phyloP scores from a whole-genome alignment of 2,797 vertebrate species.

The Hydrocynus forskahlii region DNA sequence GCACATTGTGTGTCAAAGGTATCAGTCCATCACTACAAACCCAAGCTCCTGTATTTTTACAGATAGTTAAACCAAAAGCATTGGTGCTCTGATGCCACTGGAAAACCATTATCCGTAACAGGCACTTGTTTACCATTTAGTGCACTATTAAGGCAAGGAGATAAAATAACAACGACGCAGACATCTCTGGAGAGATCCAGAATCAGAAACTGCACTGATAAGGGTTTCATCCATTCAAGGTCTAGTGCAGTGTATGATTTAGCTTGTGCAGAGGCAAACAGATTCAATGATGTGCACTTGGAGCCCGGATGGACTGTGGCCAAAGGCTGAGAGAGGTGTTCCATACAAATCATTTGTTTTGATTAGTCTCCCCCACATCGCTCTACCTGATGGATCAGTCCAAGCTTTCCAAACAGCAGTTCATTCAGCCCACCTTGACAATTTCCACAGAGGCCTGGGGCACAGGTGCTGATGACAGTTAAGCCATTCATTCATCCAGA shows the following conservation, averaged over 20 bases:
- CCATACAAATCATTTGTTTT: constrained; percentile 46
- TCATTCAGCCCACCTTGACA: constrained; percentile 29
- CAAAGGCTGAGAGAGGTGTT: constrained; percentile 31
- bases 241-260: constrained; percentile 23
- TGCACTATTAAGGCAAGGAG: neutral
- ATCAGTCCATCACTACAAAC: constrained; percentile 21
- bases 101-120: neutral
- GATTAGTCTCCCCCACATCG: constrained; percentile 2
- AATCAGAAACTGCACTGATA: constrained; percentile 5
- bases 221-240: constrained; percentile 4
- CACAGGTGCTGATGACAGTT: constrained; percentile 41
- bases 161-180: neutral
- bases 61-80: constrained; percentile 23
- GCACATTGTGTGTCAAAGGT: constrained; percentile 21
- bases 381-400: constrained; percentile 34
- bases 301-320: constrained; percentile 25
- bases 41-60: constrained; percentile 11
- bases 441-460: constrained; percentile 30
- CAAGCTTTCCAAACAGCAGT: neutral
- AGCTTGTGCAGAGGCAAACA: constrained; percentile 6
- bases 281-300: neutral
- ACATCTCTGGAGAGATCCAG: neutral
- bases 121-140: constrained; percentile 17
- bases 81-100: neutral
- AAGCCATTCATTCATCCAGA: constrained; percentile 10